A percentile compares a stretch with the other conserved stretches of the same genome.
phyloP scores from a whole-genome alignment of 2,113 vertebrate species.

The Cyphomyrus discorhynchus region DNA sequence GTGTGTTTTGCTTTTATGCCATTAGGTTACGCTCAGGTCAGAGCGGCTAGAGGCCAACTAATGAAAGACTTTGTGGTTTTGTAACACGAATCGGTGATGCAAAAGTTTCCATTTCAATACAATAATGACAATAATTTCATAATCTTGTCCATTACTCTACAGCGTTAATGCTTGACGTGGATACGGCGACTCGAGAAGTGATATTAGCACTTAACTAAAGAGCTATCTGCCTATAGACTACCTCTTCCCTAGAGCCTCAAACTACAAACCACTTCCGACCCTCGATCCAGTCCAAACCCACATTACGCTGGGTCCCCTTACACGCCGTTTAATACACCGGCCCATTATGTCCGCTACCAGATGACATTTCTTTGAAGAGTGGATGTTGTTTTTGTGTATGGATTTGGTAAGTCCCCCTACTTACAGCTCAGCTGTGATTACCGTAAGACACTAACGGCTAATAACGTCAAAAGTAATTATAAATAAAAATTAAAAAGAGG shows the following conservation, averaged over 20 bases:
- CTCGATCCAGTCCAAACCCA: background rate
- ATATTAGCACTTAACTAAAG: background rate
- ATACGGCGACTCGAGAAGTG: background rate
- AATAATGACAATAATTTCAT: background rate
- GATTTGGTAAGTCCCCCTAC: background rate
- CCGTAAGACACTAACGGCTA: background rate
- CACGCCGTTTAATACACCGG: background rate
- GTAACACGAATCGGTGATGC: background rate
- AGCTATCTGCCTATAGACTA: background rate
- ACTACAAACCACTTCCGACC: background rate
- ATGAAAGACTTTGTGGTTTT: background rate
- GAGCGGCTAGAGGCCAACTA: background rate
- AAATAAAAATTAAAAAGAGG: background rate
- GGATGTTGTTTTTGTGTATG: background rate
- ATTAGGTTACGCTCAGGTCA: background rate
- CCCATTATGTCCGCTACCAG: background rate
- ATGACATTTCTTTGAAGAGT: slow-evolving; percentile 1
- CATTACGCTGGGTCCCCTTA: background rate
- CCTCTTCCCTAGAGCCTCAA: background rate
- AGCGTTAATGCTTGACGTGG: background rate
- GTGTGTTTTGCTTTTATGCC: background rate
- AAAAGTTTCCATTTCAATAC: background rate
- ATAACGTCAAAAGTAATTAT: slow-evolving; percentile 10
- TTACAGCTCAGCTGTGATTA: slow-evolving; percentile 4
- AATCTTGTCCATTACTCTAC: background rate